Evolutionary conservation across 2,797 vertebrate species (phyloP).

Genomic region (Threskiornis aethiopicus): DNA sequence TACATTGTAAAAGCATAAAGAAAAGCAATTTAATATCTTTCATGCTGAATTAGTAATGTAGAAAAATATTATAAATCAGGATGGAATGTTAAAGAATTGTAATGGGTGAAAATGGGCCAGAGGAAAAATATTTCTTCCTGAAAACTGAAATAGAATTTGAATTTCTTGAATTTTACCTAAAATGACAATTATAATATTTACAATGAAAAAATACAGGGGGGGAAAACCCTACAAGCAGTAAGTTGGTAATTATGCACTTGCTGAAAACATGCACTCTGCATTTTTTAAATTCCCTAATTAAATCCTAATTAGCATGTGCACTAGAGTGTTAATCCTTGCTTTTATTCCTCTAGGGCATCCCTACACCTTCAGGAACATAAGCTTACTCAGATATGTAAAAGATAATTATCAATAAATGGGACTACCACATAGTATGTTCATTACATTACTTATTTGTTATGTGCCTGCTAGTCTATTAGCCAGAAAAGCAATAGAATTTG

Average conservation of each 20-base stretch:
- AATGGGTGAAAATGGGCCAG: conserved; percentile 16
- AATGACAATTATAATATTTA: conserved; percentile 73
- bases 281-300: conserved; percentile 78
- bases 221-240: conserved; percentile 54
- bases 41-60: neutral
- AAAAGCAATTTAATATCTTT: conserved; percentile 3
- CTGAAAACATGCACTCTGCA: conserved; percentile 70
- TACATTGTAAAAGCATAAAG: neutral
- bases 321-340: conserved; percentile 76
- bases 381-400: conserved; percentile 69
- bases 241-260: conserved; percentile 69
- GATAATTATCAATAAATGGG: conserved; percentile 75
- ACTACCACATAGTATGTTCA: neutral
- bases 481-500: neutral
- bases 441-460: conserved; percentile 1
- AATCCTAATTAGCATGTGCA: conserved; percentile 77
- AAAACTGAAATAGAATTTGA: conserved; percentile 53
- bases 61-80: neutral
- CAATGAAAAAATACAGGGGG: conserved; percentile 60
- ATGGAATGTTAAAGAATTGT: neutral
- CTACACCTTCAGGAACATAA: conserved; percentile 70
- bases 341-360: conserved; percentile 70
- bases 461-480: neutral
- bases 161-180: conserved; percentile 66
- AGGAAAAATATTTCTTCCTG: conserved; percentile 49